Base-by-base conservation (phyloP, 2,113 vertebrate genomes). In the Mohoua ochrocephala region DNA sequence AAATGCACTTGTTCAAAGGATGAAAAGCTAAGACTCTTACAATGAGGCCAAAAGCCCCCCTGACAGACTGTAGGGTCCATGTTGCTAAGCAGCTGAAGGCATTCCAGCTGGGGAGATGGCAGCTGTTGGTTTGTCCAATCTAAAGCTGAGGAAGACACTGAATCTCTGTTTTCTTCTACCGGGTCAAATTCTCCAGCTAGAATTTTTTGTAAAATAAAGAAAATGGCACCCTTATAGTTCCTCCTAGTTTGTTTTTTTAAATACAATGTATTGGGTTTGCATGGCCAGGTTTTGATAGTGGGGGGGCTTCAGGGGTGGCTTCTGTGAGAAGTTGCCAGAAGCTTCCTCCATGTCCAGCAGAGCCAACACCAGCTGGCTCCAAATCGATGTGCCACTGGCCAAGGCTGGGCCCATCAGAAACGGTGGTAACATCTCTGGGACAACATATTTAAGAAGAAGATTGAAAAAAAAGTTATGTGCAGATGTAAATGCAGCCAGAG, bases 321-420 rank as follows among this genome's bases (percentile, higher is more conserved):
- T 68, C 11, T 44, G 37, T 37, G 33, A 37, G 27, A 68, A 68
- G 33, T 6, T 68, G 14, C 14, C 0, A 0, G 73, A 42, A 77
- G 18, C 7, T 50, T 42, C 27, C 24, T 52, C 44, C 26, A 18
- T 11, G 17, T 33, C 13, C 53, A 33, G 31, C 53, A 77, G 37
- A 37, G 31, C 26, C 7, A 59, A 22, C 9, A 17, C 6, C 37
- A 59, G 16, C 26, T 18, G 26, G 5, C 17, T 76, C 39, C 35
- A 37, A 63, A 37, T 11, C 1, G 10, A 7, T 44, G 27, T 0
- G 0, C 13, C 26, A 4, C 33, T 11, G 27, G 39, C 22, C 63
- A 60, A 33, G 44, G 14, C 31, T 59, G 21, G 13, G 7, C 10
- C 2, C 14, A 10, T 50, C 9, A 52, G 27, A 68, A 86, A 33